Base-by-base conservation (phyloP, 1,140 invertebrate species). In the Varroa destructor region DNA sequence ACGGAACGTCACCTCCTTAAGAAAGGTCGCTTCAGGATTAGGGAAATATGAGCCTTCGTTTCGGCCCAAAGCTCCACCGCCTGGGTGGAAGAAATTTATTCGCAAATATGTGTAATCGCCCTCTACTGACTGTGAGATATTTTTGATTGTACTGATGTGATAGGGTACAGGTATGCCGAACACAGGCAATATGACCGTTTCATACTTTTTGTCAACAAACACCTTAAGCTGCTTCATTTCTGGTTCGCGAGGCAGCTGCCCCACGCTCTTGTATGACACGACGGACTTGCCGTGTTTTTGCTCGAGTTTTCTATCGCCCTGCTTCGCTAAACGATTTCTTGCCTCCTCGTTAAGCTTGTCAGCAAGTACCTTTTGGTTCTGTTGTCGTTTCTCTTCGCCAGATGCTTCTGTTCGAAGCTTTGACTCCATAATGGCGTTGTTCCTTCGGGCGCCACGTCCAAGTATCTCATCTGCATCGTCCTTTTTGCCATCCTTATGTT, bases 1-100 rank as follows among this genome's bases (percentile, higher is more conserved):
- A 76, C 95, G 87, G 80, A 97, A 99, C n/a, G 95, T 98, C 88
- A 98, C 88, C 87, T 99, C 96, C 84, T 99, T 99, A 4, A 98
- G 85, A 80, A 95, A 99, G 10, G 91, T 95, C 4, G 93, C 91
- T 80, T 98, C 92, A 0, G 93, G 91, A 77, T 96, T 89, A 1
- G 91, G 87, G 79, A 94, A 97, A 40, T 86, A 83, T 25, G 87
- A 87, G 14, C 89, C 89, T 78, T 95, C 93, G 76, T 89, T 92
- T 74, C 90, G 87, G 1, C 91, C 93, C 84, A 97, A 89, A 1
- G 91, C 90, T 12, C 61, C 61, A 10, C 91, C 89, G 8, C 96
- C 96, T 43, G 96, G 96, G 81, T 98, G 94, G 80, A 96, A 97
- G 80, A 99, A 99, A 80, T 99, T 99, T 75, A 99, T 91, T 78